Evolutionary conservation across 2,888 invertebrate species (phyloP).

Genomic region (Acanthosepion pharaonis): DNA sequence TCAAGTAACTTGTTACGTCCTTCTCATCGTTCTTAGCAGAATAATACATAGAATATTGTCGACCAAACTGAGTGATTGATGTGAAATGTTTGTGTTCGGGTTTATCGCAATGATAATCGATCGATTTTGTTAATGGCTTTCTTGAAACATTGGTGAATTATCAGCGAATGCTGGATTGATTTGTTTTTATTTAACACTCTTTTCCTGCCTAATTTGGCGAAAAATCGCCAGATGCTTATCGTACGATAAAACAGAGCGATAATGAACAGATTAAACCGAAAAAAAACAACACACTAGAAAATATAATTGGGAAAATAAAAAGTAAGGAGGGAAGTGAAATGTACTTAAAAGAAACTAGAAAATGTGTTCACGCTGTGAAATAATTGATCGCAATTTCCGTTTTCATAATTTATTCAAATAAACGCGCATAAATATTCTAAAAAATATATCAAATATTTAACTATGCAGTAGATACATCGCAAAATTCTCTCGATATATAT

Average conservation of each 20-base stretch:
- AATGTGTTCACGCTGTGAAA: too few species aligned
- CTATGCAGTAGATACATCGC: too few species aligned
- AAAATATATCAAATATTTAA: too few species aligned
- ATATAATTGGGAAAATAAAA: neutral
- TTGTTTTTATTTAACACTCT: neutral
- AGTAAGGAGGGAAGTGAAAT: too few species aligned
- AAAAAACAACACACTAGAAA: neutral
- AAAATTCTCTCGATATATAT: too few species aligned
- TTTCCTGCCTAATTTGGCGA: neutral
- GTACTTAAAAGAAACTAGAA: too few species aligned
- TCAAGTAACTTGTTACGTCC: neutral
- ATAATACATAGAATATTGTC: neutral
- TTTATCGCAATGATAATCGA: neutral
- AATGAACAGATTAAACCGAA: neutral
- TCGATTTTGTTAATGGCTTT: neutral
- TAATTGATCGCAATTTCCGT: too few species aligned
- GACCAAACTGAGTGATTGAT: neutral
- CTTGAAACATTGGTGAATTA: neutral
- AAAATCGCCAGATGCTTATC: neutral
- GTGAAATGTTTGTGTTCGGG: neutral
- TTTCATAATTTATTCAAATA: too few species aligned
- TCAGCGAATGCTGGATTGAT: neutral
- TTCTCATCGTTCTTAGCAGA: neutral
- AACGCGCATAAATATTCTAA: too few species aligned
- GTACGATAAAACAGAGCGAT: neutral